Base-by-base conservation (phyloP, 2,113 vertebrate species). In the Neolamprologus brichardi region DNA sequence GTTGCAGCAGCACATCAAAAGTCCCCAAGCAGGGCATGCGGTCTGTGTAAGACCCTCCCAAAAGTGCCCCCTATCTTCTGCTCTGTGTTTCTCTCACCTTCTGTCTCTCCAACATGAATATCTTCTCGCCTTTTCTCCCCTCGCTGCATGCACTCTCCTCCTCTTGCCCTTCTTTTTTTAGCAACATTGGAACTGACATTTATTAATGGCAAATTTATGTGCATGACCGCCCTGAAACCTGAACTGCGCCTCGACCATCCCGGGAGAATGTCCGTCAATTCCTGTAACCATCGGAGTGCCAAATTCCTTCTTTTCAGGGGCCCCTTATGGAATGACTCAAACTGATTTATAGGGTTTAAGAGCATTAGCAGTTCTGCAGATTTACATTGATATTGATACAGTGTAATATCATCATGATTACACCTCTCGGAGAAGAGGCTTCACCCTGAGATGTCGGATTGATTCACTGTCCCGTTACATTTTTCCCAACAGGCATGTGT, bases 161-260 rank as follows among this genome's bases (percentile, higher is more conserved):
- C 82, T 72, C 79, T 62, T 84, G 79, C 90, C 94, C 91, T 90
- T 94, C 88, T 87, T 89, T 94, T 37, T 91, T 94, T 88, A 90
- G 91, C 91, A 17, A 85, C 91, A 94, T 90, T 89, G 89, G 88
- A 94, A 94, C 94, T 95, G 95, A 96, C 94, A 95, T 96, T 95
- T 95, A 96, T 96, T 96, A 95, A 96, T 95, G 94, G 92, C 49
- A 37, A 93, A 95, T 95, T 95, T 92, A 96, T 95, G 93, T 93
- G 93, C 95, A 94, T 95, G 95, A 94, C 92, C 84, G 88, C 92
- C 84, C 88, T 77, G 88, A 92, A 94, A 95, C 93, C 93, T 94
- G 93, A 94, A 94, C 95, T 92, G 90, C 79, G 89, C 89, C 91
- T 91, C 88, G 54, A 64, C 88, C 85, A 37, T 94, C 94, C 90